Evolutionary conservation across 1,140 invertebrate species (phyloP), one percentile per base, ranked within the genome.

Genomic region (Zaprionus capensis): DNA sequence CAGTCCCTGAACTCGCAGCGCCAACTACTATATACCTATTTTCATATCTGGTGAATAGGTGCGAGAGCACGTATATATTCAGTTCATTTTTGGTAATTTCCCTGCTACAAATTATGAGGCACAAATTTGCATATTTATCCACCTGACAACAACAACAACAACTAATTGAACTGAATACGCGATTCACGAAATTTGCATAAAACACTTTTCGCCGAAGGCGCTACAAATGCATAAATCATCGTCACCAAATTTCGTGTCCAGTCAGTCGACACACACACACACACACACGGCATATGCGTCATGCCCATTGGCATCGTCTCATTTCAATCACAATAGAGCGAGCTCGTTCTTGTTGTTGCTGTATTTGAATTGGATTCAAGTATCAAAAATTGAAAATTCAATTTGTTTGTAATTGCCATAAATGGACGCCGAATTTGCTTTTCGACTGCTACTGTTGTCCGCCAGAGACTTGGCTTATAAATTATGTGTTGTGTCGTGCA

Each of bases 21-120:
- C 2, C 5, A 46, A 15, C 38, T 31, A 24, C 24, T 24, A 24
- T 24, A 24, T 7, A 46, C 41, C 55, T 12, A 31, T 31, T 24
- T 26, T 28, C 26, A 46, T 5, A 59, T 24, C 31, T 24, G 11
- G 26, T 11, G 26, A 46, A 63, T 31, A 20, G 20, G 26, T 34
- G 17, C 15, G 26, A 49, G 46, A n/a, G 46, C 12, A 34, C 51
- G 36, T 22, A 6, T 55, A 58, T 11, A 34, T 49, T 67, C 65
- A 65, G 71, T 87, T 82, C 83, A 86, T 73, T 80, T 86, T 87
- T 82, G 76, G 76, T 80, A 73, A 86, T 86, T 82, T 87, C 82
- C 83, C 66, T 63, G 61, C 51, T 56, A 62, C 80, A 80, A 87
- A 87, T 85, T 82, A 85, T 82, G 80, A 73, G 76, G 36, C 73